Evolutionary conservation across 1,140 invertebrate genomes (phyloP), one percentile per base, ranked within the genome.

Genomic region (Chrysoperla carnea): DNA sequence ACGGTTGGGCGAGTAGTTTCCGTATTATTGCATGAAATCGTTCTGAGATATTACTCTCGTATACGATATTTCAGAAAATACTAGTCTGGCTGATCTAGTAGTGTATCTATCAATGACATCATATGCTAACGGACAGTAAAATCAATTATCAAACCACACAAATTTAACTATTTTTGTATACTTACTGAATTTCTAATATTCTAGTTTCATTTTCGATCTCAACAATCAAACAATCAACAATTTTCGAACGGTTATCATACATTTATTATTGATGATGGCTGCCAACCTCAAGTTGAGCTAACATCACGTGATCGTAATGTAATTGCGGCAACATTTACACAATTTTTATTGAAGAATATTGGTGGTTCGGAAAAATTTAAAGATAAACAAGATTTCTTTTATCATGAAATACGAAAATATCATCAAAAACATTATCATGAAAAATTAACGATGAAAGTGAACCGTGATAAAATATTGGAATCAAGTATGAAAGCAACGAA

Each of bases 311-410:
- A 92, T 60, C 69, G 86, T 3, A 88, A 90, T 62, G 79, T 92
- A 14, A 85, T 95, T 46, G 87, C 86, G 4, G 89, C 90, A 36
- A 87, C 87, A 6, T 94, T 92, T 61, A 88, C 88, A 1, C 78
- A 89, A 54, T 90, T 91, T 60, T 69, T 94, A 36, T 61, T 93
- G n/a, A 89, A 89, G 65, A 93, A 93, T 66, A 92, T 93, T 55
- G 90, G 89, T 39, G 90, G 90, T 6, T 91, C 87, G 17, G 89
- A 94, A 66, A 89, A 88, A 23, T 95, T 95, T 56, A 87, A 89
- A 64, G 89, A 93, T 58, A 94, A 94, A 58, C 85, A 91, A 63
- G 84, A 89, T 53, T 92, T 90, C 63, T 93, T 94, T 64, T 90
- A 92, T 62, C 86, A 88, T 58, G 87, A 92, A 69, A 76, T 94